These are phyloP conservation scores for Bombus confusus DNA, from an alignment of 1,140 invertebrate genomes.

Conservation along the genomic window DNA sequence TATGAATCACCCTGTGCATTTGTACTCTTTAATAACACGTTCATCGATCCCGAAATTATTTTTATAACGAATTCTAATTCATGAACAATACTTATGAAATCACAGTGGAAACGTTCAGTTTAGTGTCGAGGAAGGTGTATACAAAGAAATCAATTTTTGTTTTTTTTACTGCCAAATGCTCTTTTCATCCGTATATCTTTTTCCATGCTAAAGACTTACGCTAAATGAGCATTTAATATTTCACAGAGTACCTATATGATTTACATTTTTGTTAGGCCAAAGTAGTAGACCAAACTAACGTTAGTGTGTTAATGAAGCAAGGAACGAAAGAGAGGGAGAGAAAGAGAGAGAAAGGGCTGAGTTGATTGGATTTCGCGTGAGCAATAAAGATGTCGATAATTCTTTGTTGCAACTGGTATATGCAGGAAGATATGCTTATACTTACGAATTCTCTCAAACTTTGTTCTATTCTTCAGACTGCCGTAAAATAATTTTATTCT, in stretches of 20 bases:
- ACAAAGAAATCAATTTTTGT: neutral
- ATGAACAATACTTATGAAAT: neutral
- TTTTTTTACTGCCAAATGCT: slow-evolving; percentile 50
- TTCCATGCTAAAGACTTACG: slow-evolving; percentile 9
- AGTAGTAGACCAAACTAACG: slow-evolving; percentile 62
- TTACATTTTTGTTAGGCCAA: slow-evolving; percentile 60
- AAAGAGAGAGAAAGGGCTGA: neutral
- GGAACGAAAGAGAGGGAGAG: neutral
- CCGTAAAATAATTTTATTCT: slow-evolving; percentile 7
- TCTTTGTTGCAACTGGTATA: slow-evolving; percentile 53
- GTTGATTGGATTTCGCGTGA: slow-evolving; percentile 5
- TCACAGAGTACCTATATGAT: slow-evolving; percentile 54
- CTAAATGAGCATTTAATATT: slow-evolving; percentile 56
- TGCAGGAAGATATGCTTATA: neutral
- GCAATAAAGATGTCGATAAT: neutral
- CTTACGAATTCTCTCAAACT: neutral
- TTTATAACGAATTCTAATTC: neutral
- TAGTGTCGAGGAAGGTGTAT: neutral
- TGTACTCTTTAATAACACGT: neutral
- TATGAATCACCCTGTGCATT: neutral
- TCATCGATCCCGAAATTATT: neutral
- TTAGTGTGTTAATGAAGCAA: slow-evolving; percentile 43
- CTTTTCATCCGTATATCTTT: slow-evolving; percentile 17
- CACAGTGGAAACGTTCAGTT: neutral
- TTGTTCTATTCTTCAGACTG: slow-evolving; percentile 24